phyloP scores from a whole-genome alignment of 2,113 vertebrate genomes.

The Oceanites oceanicus region DNA sequence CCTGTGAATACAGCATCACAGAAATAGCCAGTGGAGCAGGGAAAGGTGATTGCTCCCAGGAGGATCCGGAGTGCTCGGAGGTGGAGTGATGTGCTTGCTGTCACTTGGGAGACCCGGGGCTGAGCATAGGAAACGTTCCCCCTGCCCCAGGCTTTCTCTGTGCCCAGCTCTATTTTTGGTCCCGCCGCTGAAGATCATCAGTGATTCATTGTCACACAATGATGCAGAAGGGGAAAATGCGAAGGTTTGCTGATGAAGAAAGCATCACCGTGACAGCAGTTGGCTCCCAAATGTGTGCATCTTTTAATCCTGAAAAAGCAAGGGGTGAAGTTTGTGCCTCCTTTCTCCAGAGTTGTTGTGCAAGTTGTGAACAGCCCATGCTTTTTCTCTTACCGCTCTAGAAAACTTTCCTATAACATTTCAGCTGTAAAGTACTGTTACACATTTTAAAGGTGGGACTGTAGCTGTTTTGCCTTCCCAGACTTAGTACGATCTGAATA shows the following conservation, averaged over 20 bases:
- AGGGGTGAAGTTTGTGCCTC: neutral
- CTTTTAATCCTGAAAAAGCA: neutral
- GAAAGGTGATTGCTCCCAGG: neutral
- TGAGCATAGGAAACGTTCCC: neutral
- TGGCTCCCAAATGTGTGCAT: neutral
- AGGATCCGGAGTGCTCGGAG: neutral
- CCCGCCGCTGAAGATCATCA: fast-evolving
- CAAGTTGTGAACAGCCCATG: neutral
- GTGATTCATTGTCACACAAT: neutral
- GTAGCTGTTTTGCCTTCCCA: neutral
- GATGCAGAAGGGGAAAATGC: neutral
- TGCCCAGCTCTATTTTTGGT: neutral
- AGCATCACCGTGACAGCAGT: neutral
- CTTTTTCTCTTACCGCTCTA: neutral
- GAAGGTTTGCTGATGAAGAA: neutral
- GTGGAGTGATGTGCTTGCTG: neutral
- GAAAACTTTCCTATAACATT: neutral
- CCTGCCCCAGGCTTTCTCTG: neutral
- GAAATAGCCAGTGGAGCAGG: neutral
- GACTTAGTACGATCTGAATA: neutral
- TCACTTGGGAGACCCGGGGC: neutral
- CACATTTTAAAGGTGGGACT: neutral
- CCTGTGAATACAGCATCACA: neutral
- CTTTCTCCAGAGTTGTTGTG: neutral
- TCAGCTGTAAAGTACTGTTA: neutral